phyloP scores from a whole-genome alignment of 2,113 vertebrate species.

The Cichladusa arquata region DNA sequence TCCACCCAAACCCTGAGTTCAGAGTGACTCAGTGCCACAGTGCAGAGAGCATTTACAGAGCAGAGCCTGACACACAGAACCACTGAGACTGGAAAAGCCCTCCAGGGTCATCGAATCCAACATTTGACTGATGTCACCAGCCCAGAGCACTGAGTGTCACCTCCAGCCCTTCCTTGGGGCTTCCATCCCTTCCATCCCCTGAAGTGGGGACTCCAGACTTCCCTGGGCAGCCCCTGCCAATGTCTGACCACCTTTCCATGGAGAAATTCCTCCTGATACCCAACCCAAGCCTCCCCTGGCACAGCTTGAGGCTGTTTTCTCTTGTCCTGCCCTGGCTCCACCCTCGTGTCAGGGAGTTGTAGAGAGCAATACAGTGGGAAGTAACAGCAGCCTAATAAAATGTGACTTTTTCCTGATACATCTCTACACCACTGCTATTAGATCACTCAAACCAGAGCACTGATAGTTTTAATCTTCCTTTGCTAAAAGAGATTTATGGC shows the following conservation, averaged over 20 bases:
- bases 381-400: slow-evolving; percentile 13
- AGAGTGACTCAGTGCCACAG: background rate
- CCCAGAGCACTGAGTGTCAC: background rate
- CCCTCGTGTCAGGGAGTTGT: background rate
- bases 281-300: background rate
- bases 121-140: rapidly evolving
- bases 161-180: background rate
- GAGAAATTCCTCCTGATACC: background rate
- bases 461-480: background rate
- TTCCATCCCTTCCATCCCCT: background rate
- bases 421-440: background rate
- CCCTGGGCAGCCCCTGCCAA: background rate
- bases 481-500: background rate
- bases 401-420: background rate
- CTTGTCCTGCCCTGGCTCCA: background rate
- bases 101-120: background rate
- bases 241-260: background rate
- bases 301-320: background rate
- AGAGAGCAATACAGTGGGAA: background rate
- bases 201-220: background rate
- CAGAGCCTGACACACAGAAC: background rate
- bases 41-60: background rate
- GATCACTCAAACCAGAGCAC: background rate
- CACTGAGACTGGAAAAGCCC: background rate
- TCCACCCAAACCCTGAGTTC: background rate